phyloP scores from a whole-genome alignment of 2,888 invertebrate genomes.

The Frankliniella fusca region DNA sequence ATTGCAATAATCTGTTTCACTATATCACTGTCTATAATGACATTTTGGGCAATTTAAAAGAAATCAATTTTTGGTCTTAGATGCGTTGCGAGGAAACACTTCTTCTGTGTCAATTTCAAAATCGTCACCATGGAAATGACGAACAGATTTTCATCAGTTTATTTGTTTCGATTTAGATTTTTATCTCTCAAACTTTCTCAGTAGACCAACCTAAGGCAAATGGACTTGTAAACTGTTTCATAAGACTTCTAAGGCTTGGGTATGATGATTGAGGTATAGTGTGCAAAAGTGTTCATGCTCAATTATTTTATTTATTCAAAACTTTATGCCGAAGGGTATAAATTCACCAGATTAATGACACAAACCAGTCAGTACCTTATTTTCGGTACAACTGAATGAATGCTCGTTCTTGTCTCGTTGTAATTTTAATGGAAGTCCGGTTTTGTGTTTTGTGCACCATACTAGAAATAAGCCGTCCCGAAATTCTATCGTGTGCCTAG shows the following conservation, averaged over 20 bases:
- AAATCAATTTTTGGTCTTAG: neutral
- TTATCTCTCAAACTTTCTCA: neutral
- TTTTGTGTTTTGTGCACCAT: neutral
- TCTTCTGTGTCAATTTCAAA: too few relatives aligned
- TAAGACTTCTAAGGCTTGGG: neutral
- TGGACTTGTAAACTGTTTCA: neutral
- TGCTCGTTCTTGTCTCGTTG: too few relatives aligned
- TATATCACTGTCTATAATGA: too few relatives aligned
- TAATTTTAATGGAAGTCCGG: too few relatives aligned
- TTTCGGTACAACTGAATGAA: too few relatives aligned
- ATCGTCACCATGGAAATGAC: too few relatives aligned
- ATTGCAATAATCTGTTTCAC: too few relatives aligned
- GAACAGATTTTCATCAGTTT: too few relatives aligned
- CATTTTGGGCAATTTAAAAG: too few relatives aligned
- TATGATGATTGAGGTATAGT: neutral
- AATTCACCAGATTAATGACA: neutral
- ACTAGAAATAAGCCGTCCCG: neutral
- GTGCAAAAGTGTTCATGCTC: conserved; percentile 5
- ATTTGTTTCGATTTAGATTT: too few relatives aligned
- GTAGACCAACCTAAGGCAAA: neutral
- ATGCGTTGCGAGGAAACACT: neutral
- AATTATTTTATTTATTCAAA: neutral
- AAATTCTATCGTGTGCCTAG: too few relatives aligned
- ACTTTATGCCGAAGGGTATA: neutral
- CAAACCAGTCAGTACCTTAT: too few relatives aligned